Evolutionary conservation across 1,140 invertebrate genomes (phyloP), one percentile per base, ranked within the genome.

Genomic region (Potamilus streckersoni): DNA sequence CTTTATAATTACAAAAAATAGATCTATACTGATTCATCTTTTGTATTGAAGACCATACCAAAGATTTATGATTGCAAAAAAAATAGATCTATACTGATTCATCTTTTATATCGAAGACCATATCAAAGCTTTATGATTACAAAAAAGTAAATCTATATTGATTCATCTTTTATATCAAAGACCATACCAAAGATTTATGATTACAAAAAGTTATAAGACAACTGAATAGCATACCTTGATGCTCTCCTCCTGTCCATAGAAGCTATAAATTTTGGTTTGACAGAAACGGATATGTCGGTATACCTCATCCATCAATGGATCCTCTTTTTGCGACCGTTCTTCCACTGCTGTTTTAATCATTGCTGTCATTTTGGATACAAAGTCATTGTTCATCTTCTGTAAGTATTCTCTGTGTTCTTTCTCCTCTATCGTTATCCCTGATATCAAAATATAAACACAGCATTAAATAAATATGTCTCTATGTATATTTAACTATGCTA

Each of bases 351-450:
- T 57, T 13, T 79, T 62, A 60, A 84, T 81, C 57, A 78, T 61
- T 14, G 62, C 27, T 6, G 58, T 64, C 70, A 82, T 76, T 56
- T 69, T 23, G 0, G 55, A 19, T 16, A 79, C 73, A 64, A 84
- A 84, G 16, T 79, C 73, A n/a, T 76, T 20, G 13, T 59, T 69
- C 31, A 84, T 63, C 16, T 71, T 57, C 12, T 69, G 60, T n/a
- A 84, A 38, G 61, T 84, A 84, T 15, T 74, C 75, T 60, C 59
- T 57, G 55, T 83, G 82, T 66, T 78, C 68, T 23, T 59, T 38
- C 58, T 55, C 55, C 2, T 78, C 58, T 17, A 76, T 78, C 62
- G 82, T 65, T 16, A 83, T 74, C 49, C 82, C 82, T 83, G 27
- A 8, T 65, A 59, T 72, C 8, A 17, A 55, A 58, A 17, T 19